A percentile compares a stretch with the other conserved stretches of the same genome.
Conservation (phyloP, 2,797 vertebrate genomes). For the Zenarchopterus dispar region DNA sequence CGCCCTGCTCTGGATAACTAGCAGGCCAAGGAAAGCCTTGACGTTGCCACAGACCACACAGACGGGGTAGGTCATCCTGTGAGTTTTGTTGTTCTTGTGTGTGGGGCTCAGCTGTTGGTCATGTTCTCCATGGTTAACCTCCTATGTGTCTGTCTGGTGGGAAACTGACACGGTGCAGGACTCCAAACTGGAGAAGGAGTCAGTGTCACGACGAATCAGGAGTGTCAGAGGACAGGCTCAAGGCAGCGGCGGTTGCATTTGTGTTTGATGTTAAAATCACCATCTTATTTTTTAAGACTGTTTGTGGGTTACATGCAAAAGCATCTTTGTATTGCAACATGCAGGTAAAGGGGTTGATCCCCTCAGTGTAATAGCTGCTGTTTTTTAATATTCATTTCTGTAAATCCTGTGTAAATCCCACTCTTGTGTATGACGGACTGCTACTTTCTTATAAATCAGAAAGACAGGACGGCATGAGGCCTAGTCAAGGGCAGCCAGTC, state of each 20-base stretch:
- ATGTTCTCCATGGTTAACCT: constrained; percentile 29
- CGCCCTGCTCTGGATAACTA: constrained; percentile 78
- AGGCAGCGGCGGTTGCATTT: constrained; percentile 27
- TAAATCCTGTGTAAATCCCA: constrained; percentile 44
- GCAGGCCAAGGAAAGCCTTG: constrained; percentile 71
- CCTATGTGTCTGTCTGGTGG: constrained; percentile 30
- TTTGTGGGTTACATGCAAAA: constrained; percentile 11
- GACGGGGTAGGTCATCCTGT: constrained; percentile 78
- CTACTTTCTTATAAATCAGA: constrained; percentile 44
- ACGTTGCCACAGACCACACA: constrained; percentile 70
- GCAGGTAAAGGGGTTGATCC: constrained; percentile 40
- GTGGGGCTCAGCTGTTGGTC: constrained; percentile 8
- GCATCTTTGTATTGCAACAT: constrained; percentile 13
- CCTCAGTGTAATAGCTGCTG: constrained; percentile 26
- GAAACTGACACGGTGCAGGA: constrained; percentile 40
- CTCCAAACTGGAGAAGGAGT: constrained; percentile 43
- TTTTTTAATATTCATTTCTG: constrained; percentile 44
- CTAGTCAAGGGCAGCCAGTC: constrained; percentile 64
- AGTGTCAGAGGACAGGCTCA: constrained; percentile 23
- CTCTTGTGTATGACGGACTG: constrained; percentile 13
- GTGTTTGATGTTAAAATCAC: constrained; percentile 29
- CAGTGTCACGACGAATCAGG: constrained; percentile 39
- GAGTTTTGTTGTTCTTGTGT: constrained; percentile 32
- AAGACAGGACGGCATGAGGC: constrained; percentile 49
- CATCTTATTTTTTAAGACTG: constrained; percentile 36